These are phyloP conservation scores for Anableps anableps DNA, from an alignment of 2,797 vertebrate genomes.

Conservation along the genomic window DNA sequence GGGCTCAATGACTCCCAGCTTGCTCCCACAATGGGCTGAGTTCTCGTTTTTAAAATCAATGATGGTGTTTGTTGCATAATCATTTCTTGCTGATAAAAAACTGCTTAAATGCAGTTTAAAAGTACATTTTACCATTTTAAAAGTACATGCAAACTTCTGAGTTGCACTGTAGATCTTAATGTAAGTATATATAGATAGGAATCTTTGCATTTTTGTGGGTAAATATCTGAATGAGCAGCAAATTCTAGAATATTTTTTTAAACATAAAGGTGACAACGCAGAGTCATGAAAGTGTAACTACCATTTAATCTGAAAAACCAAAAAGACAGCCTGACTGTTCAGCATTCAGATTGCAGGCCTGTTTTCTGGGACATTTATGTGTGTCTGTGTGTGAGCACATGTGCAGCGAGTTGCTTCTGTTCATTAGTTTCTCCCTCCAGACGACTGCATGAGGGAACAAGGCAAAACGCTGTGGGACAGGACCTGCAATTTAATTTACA, in stretches of 20 bases:
- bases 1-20: no score
- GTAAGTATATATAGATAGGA: neutral
- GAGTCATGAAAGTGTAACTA: neutral
- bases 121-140: neutral
- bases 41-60: neutral
- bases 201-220: neutral
- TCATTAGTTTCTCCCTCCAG: conserved; percentile 41
- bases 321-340: conserved; percentile 40
- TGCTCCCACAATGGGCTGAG: no score
- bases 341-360: conserved; percentile 48
- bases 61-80: neutral
- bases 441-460: conserved; percentile 26
- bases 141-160: neutral
- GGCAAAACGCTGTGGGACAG: conserved; percentile 40
- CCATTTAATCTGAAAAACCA: conserved; percentile 51
- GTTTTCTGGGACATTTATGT: conserved; percentile 40
- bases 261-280: neutral
- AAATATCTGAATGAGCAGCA: neutral
- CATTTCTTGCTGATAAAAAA: neutral
- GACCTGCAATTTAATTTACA: conserved; percentile 34
- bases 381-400: conserved; percentile 21
- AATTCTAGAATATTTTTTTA: neutral
- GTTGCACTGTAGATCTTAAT: neutral
- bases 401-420: conserved; percentile 36
- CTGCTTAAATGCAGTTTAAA: neutral